These are phyloP conservation scores for Phaedon cochleariae DNA, from an alignment of 2,888 invertebrate genomes.

Conservation along the genomic window DNA sequence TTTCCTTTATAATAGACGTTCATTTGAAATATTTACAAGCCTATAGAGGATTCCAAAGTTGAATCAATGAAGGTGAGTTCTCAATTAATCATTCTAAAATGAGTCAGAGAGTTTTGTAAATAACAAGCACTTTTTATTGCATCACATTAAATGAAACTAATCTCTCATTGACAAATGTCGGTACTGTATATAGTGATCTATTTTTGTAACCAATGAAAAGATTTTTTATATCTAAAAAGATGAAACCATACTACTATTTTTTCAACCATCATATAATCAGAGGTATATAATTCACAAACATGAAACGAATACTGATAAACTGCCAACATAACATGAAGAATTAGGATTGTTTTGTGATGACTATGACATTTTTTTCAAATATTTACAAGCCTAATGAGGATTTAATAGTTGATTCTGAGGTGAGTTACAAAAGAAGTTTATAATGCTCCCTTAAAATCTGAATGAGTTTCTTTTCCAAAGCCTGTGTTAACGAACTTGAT, in stretches of 20 bases:
- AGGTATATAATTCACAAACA: too few relatives aligned
- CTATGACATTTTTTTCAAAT: not conserved
- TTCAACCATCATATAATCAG: too few relatives aligned
- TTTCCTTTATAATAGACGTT: constrained; percentile 24
- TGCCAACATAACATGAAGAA: not conserved
- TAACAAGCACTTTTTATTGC: not conserved
- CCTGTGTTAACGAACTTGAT: not conserved
- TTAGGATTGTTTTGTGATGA: too few relatives aligned
- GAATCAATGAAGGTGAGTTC: constrained; percentile 51
- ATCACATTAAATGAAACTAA: not conserved
- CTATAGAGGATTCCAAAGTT: constrained; percentile 45
- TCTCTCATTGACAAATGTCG: not conserved
- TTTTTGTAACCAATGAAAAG: too few relatives aligned
- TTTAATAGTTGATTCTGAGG: not conserved
- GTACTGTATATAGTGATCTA: too few relatives aligned
- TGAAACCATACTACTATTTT: too few relatives aligned
- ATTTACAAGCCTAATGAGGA: not conserved
- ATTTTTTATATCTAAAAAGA: too few relatives aligned
- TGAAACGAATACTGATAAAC: not conserved
- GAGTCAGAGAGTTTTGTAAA: not conserved
- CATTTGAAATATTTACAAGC: constrained; percentile 50
- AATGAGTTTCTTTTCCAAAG: too few relatives aligned
- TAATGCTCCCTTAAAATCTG: too few relatives aligned
- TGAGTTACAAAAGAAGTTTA: not conserved
- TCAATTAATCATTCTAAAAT: constrained; percentile 2